phyloP scores from a whole-genome alignment of 2,888 invertebrate species.

The Dryocosmus kuriphilus region DNA sequence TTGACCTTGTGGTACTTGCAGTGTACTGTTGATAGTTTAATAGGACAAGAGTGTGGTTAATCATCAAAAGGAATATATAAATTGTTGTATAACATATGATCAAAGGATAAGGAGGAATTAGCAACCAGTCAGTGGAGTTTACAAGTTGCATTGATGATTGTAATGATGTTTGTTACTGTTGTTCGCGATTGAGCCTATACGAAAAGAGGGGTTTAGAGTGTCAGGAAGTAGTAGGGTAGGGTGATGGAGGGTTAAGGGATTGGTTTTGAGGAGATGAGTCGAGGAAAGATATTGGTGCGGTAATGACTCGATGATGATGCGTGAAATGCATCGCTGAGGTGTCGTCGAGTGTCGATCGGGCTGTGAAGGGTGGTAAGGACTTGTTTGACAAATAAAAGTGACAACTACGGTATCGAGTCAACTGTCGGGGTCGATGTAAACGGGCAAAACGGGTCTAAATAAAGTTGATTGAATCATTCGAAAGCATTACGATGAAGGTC shows the following conservation, averaged over 20 bases:
- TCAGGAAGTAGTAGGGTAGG: neutral
- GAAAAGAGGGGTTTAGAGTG: neutral
- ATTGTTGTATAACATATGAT: neutral
- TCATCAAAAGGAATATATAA: conserved; percentile 14
- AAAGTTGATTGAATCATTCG: conserved; percentile 24
- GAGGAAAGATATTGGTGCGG: neutral
- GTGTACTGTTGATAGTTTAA: neutral
- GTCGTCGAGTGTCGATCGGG: conserved; percentile 6
- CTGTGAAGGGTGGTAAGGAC: conserved; percentile 20
- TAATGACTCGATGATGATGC: conserved; percentile 33
- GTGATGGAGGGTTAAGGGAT: neutral
- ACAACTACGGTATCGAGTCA: conserved; percentile 7
- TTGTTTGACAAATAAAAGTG: conserved; percentile 27
- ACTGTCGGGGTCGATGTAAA: conserved; percentile 27
- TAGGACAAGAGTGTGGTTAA: conserved; percentile 9
- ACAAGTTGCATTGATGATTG: conserved; percentile 22
- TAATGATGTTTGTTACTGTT: conserved; percentile 17
- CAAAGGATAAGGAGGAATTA: conserved; percentile 21
- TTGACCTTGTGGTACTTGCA: neutral
- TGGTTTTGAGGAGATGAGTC: neutral
- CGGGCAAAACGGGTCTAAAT: conserved; percentile 29
- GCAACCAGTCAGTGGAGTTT: conserved; percentile 22
- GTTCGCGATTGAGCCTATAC: neutral
- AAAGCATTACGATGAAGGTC: conserved; percentile 38
- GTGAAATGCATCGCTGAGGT: conserved; percentile 23